Base-by-base conservation (phyloP, 2,113 vertebrate genomes). In the Cinclus cinclus region DNA sequence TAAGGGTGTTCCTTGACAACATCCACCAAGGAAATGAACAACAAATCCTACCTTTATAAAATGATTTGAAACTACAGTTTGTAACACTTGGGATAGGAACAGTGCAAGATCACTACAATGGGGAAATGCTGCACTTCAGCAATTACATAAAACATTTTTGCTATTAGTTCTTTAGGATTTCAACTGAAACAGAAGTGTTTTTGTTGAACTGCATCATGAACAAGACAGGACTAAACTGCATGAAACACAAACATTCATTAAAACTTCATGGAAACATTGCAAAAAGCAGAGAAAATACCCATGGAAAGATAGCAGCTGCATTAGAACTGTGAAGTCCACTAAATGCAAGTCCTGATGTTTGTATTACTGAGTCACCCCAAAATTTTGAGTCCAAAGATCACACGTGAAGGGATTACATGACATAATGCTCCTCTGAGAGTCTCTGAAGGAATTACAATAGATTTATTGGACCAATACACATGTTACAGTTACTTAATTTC, bases 401-500 rank as follows among this genome's bases (percentile, higher is more conserved):
- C 82, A 52, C n/a, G n/a, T 10, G 56, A 91, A 73, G 63, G n/a
- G 42, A 19, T 31, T 56, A 23, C 4, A 10, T 67, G 50, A 77
- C 65, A 76, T 19, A 78, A 71, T 24, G 71, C 44, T 53, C 76
- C 52, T 83, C 46, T 39, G 81, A 84, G 81, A 65, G 74, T 56
- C 81, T 89, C 80, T 60, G 65, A 60, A 87, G 67, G 83, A 64
- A 90, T 74, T 77, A 85, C 50, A 94, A 42, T 60, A 64, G 63
- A 70, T 94, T 94, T 91, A 69, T 84, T 80, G 59, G 75, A 70
- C 89, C 84, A 77, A 85, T 35, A 91, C 87, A 87, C 75, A 53
- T 1, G 7, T 83, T 87, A 91, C 60, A 56, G 68, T 78, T 88
- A 83, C 64, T 93, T 91, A 81, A 95, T 92, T 92, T 97, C 95